Base-by-base conservation (phyloP, 2,888 invertebrate species). In the Nyleta sp. region DNA sequence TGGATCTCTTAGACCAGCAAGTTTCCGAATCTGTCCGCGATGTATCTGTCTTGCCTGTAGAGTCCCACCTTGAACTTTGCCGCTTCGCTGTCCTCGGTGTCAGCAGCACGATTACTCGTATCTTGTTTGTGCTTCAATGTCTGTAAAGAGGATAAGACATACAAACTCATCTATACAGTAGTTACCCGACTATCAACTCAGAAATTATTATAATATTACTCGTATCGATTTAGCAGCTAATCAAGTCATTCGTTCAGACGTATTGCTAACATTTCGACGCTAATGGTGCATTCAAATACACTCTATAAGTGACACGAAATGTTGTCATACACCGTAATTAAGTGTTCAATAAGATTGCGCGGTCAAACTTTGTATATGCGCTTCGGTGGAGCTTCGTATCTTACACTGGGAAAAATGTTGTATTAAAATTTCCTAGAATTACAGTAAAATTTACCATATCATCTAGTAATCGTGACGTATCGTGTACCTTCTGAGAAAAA, bases 101-200 rank as follows among this genome's bases (percentile, higher is more conserved):
- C 62, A 74, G 60, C 71, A 50, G 59, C 60, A 62, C 65, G 78
- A 79, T 79, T 75, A 75, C 74, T 59, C 67, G 60, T 67, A 75
- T 75, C 74, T 78, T 78, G 78, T 79, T 79, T 75, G 71, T 67
- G 57, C 74, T 71, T 65, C 74, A 74, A 60, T 71, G 74, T 71
- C 74, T 79, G 78, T 71, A 79, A 79, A 79, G 57, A 71, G 71
- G 71, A 75, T 79, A 79, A 75, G 71, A 44, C 62, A 68, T 72
- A 67, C 70, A 67, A 62, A 75, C 64, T 79, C 79, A 79, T 79
- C 60, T 62, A 67, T 71, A 79, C 78, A 40, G 70, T 65, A 78
- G 74, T 67, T 67, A 64, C 44, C 6, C 13, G 57, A 68, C 38
- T 73, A 78, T 78, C 68, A 73, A 68, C 40, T 44, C 20, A 50